Percentiles rank a stretch among this genome's conserved stretches.
Evolutionary conservation across 2,888 invertebrate species (phyloP).

Genomic region (Ditula angustiorana): DNA sequence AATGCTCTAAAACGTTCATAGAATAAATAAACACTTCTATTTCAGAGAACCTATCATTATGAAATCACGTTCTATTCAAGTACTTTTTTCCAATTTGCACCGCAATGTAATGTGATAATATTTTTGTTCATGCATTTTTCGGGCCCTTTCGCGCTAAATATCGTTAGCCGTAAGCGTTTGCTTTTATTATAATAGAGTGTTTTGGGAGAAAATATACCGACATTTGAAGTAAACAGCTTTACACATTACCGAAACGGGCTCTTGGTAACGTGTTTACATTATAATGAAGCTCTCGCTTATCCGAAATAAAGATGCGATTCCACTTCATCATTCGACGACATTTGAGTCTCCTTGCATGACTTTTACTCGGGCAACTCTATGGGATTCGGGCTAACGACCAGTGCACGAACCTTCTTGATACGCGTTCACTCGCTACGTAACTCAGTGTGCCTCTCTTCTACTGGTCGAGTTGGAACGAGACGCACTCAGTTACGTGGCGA

Average conservation of each 20-base stretch:
- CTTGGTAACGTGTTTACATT: slow-evolving; percentile 8
- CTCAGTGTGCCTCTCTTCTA: too few relatives aligned
- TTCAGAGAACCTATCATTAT: neutral
- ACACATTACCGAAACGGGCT: slow-evolving; percentile 6
- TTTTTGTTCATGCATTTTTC: slow-evolving; percentile 10
- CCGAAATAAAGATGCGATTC: too few relatives aligned
- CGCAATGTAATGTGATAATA: neutral
- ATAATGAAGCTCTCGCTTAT: neutral
- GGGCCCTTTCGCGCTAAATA: slow-evolving; percentile 13
- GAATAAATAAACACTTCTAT: neutral
- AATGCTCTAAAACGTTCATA: neutral
- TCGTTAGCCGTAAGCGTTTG: slow-evolving; percentile 25
- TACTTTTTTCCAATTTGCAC: slow-evolving; percentile 19
- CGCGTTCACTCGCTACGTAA: too few relatives aligned
- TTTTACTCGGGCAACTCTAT: too few relatives aligned
- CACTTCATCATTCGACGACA: too few relatives aligned
- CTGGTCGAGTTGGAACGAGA: too few relatives aligned
- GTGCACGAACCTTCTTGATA: too few relatives aligned
- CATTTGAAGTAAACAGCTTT: slow-evolving; percentile 12
- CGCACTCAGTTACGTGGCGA: too few relatives aligned
- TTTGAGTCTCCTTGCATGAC: too few relatives aligned
- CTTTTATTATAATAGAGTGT: slow-evolving; percentile 33
- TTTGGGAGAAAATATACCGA: slow-evolving; percentile 10
- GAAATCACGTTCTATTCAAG: neutral
- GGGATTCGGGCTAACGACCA: too few relatives aligned